Conservation (phyloP, 2,888 invertebrate genomes). For the Peribatodes rhomboidaria region DNA sequence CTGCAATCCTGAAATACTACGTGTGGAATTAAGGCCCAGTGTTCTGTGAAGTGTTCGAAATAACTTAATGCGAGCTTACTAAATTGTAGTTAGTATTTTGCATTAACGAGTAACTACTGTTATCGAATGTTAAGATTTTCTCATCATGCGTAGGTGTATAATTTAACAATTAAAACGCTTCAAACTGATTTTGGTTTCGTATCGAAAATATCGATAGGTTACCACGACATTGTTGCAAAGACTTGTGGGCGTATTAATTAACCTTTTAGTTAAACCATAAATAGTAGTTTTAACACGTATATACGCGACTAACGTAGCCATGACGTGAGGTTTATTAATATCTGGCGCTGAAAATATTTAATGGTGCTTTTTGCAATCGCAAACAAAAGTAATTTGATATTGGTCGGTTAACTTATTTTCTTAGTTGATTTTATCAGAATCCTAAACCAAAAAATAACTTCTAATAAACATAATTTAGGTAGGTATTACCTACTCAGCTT, state of each 20-base stretch:
- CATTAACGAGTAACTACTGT: no score
- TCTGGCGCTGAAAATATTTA: constrained; percentile 17
- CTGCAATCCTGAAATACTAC: background rate
- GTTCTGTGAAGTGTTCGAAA: no score
- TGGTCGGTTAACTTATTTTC: no score
- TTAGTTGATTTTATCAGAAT: background rate
- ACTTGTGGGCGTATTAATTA: constrained; percentile 19
- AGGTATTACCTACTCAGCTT: background rate
- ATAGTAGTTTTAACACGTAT: constrained; percentile 5
- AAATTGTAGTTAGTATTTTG: no score
- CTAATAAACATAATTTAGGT: no score
- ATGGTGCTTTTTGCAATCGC: constrained; percentile 22
- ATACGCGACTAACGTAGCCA: background rate
- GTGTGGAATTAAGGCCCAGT: no score
- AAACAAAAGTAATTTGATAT: background rate
- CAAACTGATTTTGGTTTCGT: background rate
- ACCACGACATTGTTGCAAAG: constrained; percentile 5
- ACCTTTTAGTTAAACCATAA: constrained; percentile 22
- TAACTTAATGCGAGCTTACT: no score
- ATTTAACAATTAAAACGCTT: background rate
- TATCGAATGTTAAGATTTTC: no score
- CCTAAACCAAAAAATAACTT: background rate
- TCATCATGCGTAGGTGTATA: no score
- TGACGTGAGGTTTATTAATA: constrained; percentile 16
- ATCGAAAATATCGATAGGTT: background rate